Conservation (phyloP, 1,140 invertebrate genomes). For the Cydia pomonella region DNA sequence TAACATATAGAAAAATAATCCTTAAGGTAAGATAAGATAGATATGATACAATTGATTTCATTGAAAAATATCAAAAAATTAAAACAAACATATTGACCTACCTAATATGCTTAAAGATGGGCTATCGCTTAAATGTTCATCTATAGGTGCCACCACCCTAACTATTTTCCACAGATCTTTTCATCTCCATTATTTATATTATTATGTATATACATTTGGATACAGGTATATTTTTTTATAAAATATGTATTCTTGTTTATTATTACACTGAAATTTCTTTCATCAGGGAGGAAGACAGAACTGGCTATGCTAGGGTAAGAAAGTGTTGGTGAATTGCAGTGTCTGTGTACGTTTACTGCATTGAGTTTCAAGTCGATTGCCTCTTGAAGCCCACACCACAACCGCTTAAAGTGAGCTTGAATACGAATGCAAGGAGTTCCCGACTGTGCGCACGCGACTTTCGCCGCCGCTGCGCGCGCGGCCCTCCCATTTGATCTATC, state of each 20-base stretch:
- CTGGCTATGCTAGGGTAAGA: conserved; percentile 80
- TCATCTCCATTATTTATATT: conserved; percentile 43
- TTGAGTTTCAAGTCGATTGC: conserved; percentile 43
- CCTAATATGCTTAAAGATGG: too few relatives aligned
- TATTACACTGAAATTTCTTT: conserved; percentile 73
- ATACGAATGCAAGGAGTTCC: conserved; percentile 34
- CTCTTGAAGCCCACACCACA: conserved; percentile 40
- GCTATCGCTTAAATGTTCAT: too few relatives aligned
- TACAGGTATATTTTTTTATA: conserved; percentile 46
- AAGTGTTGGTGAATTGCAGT: conserved; percentile 72
- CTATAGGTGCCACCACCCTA: too few relatives aligned
- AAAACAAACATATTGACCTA: too few relatives aligned
- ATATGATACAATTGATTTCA: too few relatives aligned
- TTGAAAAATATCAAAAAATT: too few relatives aligned
- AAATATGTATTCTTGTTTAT: conserved; percentile 55
- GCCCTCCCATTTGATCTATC: not conserved
- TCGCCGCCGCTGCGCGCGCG: not conserved
- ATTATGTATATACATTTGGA: conserved; percentile 44
- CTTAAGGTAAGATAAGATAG: too few relatives aligned
- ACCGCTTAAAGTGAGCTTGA: conserved; percentile 56
- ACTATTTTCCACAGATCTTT: conserved; percentile 35
- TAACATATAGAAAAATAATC: too few relatives aligned
- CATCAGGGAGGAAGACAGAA: conserved; percentile 80
- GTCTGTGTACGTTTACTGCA: conserved; percentile 67
- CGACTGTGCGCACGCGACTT: not conserved